phyloP scores from a whole-genome alignment of 2,113 vertebrate species.

The Condylura cristata region DNA sequence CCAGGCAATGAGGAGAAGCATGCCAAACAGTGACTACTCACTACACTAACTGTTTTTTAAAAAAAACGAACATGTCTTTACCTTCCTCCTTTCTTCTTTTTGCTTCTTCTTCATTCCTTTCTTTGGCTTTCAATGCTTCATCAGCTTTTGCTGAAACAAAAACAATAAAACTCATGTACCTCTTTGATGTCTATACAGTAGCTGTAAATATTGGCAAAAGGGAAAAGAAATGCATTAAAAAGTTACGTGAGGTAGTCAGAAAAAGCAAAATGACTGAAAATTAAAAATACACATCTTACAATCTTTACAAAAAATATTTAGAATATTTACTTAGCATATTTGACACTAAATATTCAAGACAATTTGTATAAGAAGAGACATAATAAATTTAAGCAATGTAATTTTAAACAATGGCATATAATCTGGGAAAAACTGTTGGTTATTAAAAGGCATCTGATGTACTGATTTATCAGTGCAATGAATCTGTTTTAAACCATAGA shows the following conservation, averaged over 20 bases:
- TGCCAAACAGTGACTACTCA: not conserved
- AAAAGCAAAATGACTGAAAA: not conserved
- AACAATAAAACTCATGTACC: constrained; percentile 41
- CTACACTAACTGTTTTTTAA: not conserved
- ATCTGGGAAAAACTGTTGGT: not conserved
- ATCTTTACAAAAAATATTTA: constrained; percentile 1
- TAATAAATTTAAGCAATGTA: constrained; percentile 8
- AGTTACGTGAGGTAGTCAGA: constrained; percentile 11
- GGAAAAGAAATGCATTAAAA: not conserved
- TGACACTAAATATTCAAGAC: constrained; percentile 6
- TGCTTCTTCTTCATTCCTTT: constrained; percentile 94
- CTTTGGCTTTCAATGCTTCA: constrained; percentile 94
- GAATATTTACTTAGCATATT: constrained; percentile 28
- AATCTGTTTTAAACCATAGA: constrained; percentile 29
- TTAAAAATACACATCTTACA: not conserved
- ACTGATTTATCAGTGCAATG: not conserved
- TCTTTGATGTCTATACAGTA: not conserved
- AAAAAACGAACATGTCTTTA: constrained; percentile 74
- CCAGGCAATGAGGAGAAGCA: not conserved
- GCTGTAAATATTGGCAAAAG: not conserved
- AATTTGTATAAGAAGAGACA: constrained; percentile 21
- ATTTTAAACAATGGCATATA: not conserved
- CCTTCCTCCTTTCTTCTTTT: constrained; percentile 93
- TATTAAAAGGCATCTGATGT: not conserved
- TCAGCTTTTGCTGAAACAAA: constrained; percentile 93